A percentile compares a stretch with the other conserved stretches of the same genome.
phyloP scores from a whole-genome alignment of 2,888 invertebrate species.

The Andrena minutula region DNA sequence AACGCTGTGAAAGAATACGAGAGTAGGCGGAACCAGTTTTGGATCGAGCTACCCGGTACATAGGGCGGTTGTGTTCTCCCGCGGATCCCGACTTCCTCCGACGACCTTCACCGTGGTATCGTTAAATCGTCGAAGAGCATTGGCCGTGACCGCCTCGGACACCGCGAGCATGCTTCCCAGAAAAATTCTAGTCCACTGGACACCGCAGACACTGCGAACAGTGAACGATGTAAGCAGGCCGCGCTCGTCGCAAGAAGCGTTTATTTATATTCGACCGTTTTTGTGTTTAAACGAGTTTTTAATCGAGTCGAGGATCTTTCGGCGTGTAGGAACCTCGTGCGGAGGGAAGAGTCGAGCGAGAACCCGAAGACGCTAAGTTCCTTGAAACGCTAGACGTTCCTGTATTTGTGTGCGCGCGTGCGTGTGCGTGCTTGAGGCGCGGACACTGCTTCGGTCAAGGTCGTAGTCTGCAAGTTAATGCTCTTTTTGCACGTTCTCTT shows the following conservation, averaged over 20 bases:
- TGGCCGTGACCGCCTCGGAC: constrained; percentile 42
- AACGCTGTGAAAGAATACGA: constrained; percentile 19
- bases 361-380: constrained; percentile 55
- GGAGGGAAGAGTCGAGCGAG: constrained; percentile 11
- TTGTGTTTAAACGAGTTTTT: not conserved
- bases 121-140: constrained; percentile 65
- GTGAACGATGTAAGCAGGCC: not conserved
- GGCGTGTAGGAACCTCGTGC: not conserved
- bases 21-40: constrained; percentile 48
- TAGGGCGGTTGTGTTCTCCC: constrained; percentile 69
- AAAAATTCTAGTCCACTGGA: not conserved
- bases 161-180: not conserved
- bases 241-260: not conserved
- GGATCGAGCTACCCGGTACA: constrained; percentile 68
- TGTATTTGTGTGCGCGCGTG: constrained; percentile 62
- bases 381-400: constrained; percentile 71
- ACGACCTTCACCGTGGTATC: constrained; percentile 70
- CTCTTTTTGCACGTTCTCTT: constrained; percentile 80
- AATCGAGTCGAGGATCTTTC: not conserved
- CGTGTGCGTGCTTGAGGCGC: constrained; percentile 74
- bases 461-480: constrained; percentile 80
- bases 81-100: constrained; percentile 68
- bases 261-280: not conserved
- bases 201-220: not conserved
- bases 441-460: constrained; percentile 83